Evolutionary conservation across 2,113 vertebrate genomes (phyloP), one percentile per base, ranked within the genome.

Genomic region (Mormoops blainvillei): DNA sequence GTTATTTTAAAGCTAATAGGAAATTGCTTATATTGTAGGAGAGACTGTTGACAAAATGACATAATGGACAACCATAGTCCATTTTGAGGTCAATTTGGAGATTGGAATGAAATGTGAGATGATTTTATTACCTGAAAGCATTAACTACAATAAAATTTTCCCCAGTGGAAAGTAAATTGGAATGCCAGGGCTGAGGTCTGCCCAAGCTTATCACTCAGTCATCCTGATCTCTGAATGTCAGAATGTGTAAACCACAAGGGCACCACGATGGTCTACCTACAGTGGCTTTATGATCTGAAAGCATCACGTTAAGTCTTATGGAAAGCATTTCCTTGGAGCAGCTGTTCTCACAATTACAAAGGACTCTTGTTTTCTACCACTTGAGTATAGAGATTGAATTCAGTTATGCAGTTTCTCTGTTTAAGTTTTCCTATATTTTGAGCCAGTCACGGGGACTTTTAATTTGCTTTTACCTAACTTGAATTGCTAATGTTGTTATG

Each of bases 21-120:
- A 81, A 80, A 91, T 85, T 54, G 67, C 58, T 73, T 77, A 70
- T 50, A 61, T 11, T 94, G 45, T 68, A 54, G 58, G 86, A 73
- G 68, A 88, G 36, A 19, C 45, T 85, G 28, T 76, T 61, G 50
- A 54, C 67, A 91, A 71, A 82, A 24, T 78, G 71, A 97, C 28
- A 61, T 38, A 65, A 83, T 73, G 61, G 50, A 56, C 63, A 74
- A 87, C 3, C 26, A 4, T 41, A 81, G 91, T 88, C 80, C 52
- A 71, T 81, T 95, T 81, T 63, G 82, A 91, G 61, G 67, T 82
- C 74, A 68, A 7, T 94, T 90, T 91, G 68, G 91, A 91, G 73
- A 73, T 82, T 54, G 61, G 61, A 73, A 68, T 74, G 48, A 82
- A 81, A 94, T 71, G 56, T 50, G 48, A 89, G 70, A 76, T 91